A percentile compares a stretch with the other conserved stretches of the same genome.
These are phyloP conservation scores for Nerophis ophidion DNA, from an alignment of 2,113 vertebrate species.

Conservation along the genomic window DNA sequence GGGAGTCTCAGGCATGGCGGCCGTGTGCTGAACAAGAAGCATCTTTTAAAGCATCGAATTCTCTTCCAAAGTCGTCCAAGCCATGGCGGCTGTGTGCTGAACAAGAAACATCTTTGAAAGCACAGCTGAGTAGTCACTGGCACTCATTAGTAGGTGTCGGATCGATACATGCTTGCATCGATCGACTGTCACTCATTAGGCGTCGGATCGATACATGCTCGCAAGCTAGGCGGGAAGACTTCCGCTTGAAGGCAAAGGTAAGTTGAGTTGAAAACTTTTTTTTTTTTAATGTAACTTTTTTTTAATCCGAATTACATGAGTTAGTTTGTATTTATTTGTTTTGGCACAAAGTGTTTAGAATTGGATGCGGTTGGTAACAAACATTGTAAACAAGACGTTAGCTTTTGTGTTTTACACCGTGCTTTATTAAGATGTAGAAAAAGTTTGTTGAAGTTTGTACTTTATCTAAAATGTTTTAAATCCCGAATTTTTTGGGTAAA, in stretches of 20 bases:
- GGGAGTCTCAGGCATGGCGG: constrained; percentile 4
- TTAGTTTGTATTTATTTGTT: too few relatives aligned
- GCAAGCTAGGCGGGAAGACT: constrained; percentile 6
- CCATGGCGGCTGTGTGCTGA: too few relatives aligned
- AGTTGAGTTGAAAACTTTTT: constrained; percentile 16
- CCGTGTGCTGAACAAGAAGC: not conserved
- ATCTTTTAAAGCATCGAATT: too few relatives aligned
- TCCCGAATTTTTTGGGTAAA: too few relatives aligned
- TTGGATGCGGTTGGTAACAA: too few relatives aligned
- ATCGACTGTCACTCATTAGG: not conserved
- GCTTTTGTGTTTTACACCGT: too few relatives aligned
- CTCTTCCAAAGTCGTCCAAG: constrained; percentile 15
- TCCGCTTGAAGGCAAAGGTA: constrained; percentile 32
- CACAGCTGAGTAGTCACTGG: not conserved
- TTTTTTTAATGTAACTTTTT: not conserved
- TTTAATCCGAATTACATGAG: not conserved
- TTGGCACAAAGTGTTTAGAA: too few relatives aligned
- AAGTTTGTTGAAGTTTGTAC: too few relatives aligned
- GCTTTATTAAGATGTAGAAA: too few relatives aligned
- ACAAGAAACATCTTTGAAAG: not conserved
- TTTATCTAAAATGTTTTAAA: too few relatives aligned
- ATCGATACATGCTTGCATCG: constrained; percentile 2
- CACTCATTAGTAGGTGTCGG: not conserved
- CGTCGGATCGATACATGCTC: not conserved
- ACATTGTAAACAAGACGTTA: too few relatives aligned